phyloP scores from a whole-genome alignment of 2,113 vertebrate species.

The Psittacara wagleri region DNA sequence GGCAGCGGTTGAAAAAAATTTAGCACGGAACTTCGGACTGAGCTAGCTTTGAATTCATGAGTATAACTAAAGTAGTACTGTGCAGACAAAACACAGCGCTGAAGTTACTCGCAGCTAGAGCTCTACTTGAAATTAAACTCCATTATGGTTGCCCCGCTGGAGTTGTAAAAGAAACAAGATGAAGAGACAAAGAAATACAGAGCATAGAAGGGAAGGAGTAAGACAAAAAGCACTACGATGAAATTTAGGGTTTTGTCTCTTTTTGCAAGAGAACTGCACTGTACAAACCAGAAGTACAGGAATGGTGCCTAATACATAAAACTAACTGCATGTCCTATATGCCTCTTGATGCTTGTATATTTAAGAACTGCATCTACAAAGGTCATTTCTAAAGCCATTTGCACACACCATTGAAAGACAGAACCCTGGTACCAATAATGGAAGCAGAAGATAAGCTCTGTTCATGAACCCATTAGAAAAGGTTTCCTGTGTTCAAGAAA shows the following conservation, averaged over 20 bases:
- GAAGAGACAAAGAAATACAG: neutral
- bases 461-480: conserved; percentile 14
- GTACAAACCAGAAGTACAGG: neutral
- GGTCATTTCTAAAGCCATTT: conserved; percentile 70
- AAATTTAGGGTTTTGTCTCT: neutral
- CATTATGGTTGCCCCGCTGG: neutral
- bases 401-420: conserved; percentile 63
- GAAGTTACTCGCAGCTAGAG: neutral
- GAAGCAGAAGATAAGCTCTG: conserved; percentile 32
- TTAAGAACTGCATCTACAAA: neutral
- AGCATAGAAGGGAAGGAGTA: neutral
- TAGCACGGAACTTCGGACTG: neutral
- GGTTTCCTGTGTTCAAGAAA: conserved; percentile 61
- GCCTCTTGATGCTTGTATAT: neutral
- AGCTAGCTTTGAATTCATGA: neutral
- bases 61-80: neutral
- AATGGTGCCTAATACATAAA: neutral
- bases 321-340: neutral
- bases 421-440: conserved; percentile 51
- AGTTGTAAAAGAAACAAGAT: neutral
- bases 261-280: neutral
- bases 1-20: neutral
- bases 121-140: neutral
- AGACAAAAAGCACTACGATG: neutral
- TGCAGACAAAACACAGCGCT: neutral